Base-by-base conservation (phyloP, 2,888 invertebrate species). In the Cephus spinipes region DNA sequence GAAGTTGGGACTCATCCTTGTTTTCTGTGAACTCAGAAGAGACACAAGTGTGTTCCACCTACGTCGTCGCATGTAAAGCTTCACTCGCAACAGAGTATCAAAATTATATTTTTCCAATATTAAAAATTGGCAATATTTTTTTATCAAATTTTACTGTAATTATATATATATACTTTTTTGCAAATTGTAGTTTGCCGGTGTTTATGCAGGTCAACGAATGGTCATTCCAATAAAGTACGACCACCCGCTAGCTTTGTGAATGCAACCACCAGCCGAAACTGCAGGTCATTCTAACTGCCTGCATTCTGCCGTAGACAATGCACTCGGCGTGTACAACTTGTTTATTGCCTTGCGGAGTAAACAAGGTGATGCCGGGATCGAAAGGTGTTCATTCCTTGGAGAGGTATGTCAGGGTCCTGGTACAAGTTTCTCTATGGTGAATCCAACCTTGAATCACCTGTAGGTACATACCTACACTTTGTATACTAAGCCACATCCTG, bases 191-290 rank as follows among this genome's bases (percentile, higher is more conserved):
- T 9, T 9, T 55, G 23, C 55, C 9, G 9, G 55, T 55, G 23
- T 3, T 23, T 55, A 23, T 55, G 23, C 55, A 55, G 55, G 55
- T 55, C 23, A 2, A 23, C 9, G 55, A 55, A 55, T 55, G 55
- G 55, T 23, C 55, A 55, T 55, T 23, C 23, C 55, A 83, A 80
- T 79, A 78, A 80, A 79, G 80, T 76, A 79, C 81, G 82, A 82
- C 73, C 68, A 77, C 79, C 77, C 83, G 79, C 75, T 76, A 73
- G 69, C 76, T 36, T 78, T 73, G 87, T 88, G 87, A 89, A 90
- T 89, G 87, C 86, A 81, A 83, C 86, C 87, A 89, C 87, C 88
- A 88, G 89, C 83, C 84, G 82, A 86, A 89, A 85, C 84, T 76
- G 68, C 36, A 35, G 35, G 74, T 74, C 35, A 74, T 79, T 85